These are phyloP conservation scores for Atopsyche davidsoni DNA, from an alignment of 1,140 invertebrate genomes.

Conservation along the genomic window DNA sequence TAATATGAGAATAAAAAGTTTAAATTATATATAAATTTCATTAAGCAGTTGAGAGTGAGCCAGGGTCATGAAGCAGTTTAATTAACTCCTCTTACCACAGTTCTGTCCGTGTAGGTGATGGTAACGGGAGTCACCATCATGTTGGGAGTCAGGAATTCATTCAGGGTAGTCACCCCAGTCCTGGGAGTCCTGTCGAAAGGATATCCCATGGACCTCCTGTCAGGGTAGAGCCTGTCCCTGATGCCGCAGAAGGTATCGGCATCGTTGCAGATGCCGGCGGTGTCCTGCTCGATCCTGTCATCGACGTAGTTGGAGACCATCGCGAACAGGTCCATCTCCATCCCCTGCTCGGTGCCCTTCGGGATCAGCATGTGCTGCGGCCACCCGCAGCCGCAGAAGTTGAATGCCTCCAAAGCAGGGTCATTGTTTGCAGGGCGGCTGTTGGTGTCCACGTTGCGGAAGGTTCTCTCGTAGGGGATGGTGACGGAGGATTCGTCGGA, in stretches of 20 bases:
- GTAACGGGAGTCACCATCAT: conserved; percentile 55
- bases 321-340: conserved; percentile 65
- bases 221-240: conserved; percentile 65
- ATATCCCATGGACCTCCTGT: conserved; percentile 67
- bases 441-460: conserved; percentile 53
- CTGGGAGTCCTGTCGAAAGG: conserved; percentile 64
- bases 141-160: conserved; percentile 62
- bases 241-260: conserved; percentile 69
- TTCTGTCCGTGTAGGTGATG: conserved; percentile 44
- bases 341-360: conserved; percentile 63
- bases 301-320: conserved; percentile 73
- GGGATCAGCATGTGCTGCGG: conserved; percentile 79
- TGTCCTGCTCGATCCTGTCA: conserved; percentile 52
- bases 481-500: conserved; percentile 65
- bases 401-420: conserved; percentile 53
- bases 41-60: too few species aligned
- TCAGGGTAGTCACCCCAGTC: conserved; percentile 42
- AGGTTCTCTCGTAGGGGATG: conserved; percentile 65
- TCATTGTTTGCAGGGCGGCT: conserved; percentile 50
- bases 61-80: not conserved
- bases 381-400: conserved; percentile 84
- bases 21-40: too few species aligned
- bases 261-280: conserved; percentile 51
- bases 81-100: conserved; percentile 18
- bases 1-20: too few species aligned